phyloP scores from a whole-genome alignment of 2,113 vertebrate genomes.

The Brevimyrus niger region DNA sequence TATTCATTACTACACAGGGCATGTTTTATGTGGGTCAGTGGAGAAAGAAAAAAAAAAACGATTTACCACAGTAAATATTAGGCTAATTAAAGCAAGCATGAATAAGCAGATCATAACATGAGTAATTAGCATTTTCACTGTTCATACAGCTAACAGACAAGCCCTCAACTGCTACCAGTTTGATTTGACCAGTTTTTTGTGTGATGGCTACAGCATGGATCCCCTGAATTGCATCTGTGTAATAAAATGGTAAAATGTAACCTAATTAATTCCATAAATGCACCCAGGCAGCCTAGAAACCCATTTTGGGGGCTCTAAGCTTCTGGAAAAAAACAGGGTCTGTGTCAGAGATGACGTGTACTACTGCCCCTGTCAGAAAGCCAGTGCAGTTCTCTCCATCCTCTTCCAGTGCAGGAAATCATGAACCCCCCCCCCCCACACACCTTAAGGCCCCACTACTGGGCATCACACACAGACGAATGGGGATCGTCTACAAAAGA shows the following conservation, averaged over 20 bases:
- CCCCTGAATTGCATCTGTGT: constrained; percentile 5
- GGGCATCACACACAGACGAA: neutral
- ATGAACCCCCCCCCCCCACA: constrained; percentile 28
- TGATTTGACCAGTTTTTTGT: neutral
- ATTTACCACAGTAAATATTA: constrained; percentile 8
- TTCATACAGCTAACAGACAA: neutral
- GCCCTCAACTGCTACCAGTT: neutral
- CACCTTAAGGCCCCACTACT: constrained; percentile 33
- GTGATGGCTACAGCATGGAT: constrained; percentile 9
- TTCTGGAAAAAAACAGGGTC: neutral
- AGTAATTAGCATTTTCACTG: neutral
- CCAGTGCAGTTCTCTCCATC: neutral
- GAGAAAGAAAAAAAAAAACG: neutral
- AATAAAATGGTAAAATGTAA: constrained; percentile 7
- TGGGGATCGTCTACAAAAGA: neutral
- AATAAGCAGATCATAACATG: constrained; percentile 9
- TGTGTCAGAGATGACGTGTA: neutral
- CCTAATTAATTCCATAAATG: constrained; percentile 25
- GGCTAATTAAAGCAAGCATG: constrained; percentile 1
- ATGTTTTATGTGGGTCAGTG: neutral
- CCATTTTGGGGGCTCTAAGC: neutral
- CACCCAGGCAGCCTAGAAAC: constrained; percentile 27
- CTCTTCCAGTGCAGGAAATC: constrained; percentile 18
- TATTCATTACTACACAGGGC: neutral
- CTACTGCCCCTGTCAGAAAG: neutral